Base-by-base conservation (phyloP, 1,140 invertebrate species). In the Notospermus geniculatus region DNA sequence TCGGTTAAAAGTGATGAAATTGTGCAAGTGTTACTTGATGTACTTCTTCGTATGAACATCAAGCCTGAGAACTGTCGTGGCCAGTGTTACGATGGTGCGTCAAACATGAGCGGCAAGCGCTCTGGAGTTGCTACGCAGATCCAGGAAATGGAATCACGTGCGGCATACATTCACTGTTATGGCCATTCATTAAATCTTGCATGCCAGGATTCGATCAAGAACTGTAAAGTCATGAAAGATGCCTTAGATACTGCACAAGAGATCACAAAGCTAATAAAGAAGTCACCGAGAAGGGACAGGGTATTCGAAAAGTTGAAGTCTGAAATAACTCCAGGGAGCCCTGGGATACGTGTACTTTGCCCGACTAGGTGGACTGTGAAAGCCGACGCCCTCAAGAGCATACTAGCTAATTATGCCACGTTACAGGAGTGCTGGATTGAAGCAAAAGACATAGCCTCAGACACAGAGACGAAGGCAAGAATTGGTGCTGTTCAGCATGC, bases 111-210 rank as follows among this genome's bases (percentile, higher is more conserved):
- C 19, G 39, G 39, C n/a, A 43, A 43, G 19, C 11, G 19, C 11
- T 13, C 11, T 43, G 39, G 39, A 19, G 11, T 43, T 19, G 39
- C 39, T 13, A 19, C 39, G 19, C 11, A 43, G 19, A 19, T 43
- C 39, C 39, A 43, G 19, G 39, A 11, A 11, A 11, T 13, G 11
- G 39, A 43, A 43, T 19, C 39, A 11, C 39, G 39, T 13, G 39
- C 39, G 11, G 39, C 19, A 43, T 43, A 13, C 39, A 43, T 43
- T 43, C 39, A 43, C 19, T 43, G 39, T 43, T 43, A 43, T 19
- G 39, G 39, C 11, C 39, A 43, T 43, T 43, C 39, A 43, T 19
- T 43, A 43, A 43, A 43, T 43, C 39, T 43, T 19, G 39, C 39
- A 43, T 11, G 11, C 11, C 11, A 43, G 11, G 39, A 43, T 43